Evolutionary conservation across 2,888 invertebrate species (phyloP).

Genomic region (Tetragonisca angustula): DNA sequence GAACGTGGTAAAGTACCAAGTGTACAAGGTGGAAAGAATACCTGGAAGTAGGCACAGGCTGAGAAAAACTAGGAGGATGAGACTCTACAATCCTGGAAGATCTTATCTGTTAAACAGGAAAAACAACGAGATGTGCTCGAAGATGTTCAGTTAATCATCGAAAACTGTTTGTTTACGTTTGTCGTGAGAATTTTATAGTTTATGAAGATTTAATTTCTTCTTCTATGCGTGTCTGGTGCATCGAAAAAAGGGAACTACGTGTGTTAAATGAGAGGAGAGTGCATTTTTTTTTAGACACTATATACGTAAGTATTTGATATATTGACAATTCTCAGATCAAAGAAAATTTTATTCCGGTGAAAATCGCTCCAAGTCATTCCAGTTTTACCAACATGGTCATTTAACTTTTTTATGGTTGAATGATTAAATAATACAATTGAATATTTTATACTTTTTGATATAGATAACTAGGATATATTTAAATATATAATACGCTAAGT

Average conservation of each 20-base stretch:
- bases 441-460: neutral
- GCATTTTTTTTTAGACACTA: neutral
- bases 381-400: neutral
- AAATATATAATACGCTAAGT: neutral
- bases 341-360: neutral
- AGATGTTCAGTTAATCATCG: conserved; percentile 76
- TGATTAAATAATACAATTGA: neutral
- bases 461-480: too few relatives aligned
- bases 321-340: neutral
- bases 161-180: conserved; percentile 28
- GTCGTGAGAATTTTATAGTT: neutral
- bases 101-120: conserved; percentile 91
- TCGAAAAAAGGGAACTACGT: neutral
- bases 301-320: neutral
- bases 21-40: conserved; percentile 88
- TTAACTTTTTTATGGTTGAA: neutral
- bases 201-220: neutral
- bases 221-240: neutral
- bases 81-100: conserved; percentile 86
- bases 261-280: neutral
- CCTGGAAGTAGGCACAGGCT: conserved; percentile 87
- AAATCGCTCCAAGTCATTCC: conserved; percentile 33
- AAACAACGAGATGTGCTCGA: conserved; percentile 91
- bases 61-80: conserved; percentile 86
- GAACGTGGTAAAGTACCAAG: conserved; percentile 86